These are phyloP conservation scores for Cynopterus brachyotis DNA, from an alignment of 2,113 vertebrate genomes.

Conservation along the genomic window DNA sequence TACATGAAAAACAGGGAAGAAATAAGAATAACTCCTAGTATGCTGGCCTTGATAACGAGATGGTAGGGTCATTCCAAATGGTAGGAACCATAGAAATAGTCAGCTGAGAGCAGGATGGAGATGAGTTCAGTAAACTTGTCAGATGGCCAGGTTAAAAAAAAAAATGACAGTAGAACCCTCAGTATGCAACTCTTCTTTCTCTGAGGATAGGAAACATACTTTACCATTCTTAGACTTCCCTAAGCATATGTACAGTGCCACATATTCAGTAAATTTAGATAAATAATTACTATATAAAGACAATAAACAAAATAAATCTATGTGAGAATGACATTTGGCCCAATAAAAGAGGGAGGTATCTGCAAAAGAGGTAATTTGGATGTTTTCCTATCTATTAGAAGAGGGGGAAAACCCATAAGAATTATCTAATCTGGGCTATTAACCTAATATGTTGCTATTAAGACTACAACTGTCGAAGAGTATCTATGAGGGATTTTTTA, in stretches of 20 bases:
- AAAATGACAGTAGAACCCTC: neutral
- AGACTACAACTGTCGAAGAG: neutral
- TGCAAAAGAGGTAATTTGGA: neutral
- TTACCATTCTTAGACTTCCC: neutral
- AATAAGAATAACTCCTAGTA: slow-evolving; percentile 8
- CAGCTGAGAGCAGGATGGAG: neutral
- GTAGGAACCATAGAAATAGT: neutral
- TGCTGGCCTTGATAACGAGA: neutral
- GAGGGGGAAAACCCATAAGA: neutral
- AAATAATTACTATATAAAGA: neutral
- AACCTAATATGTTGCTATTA: neutral
- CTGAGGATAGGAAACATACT: neutral
- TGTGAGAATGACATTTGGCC: neutral
- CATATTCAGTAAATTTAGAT: neutral
- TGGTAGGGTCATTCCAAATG: neutral
- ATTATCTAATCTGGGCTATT: neutral
- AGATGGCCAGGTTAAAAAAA: neutral
- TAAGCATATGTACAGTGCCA: neutral
- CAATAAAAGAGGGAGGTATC: neutral
- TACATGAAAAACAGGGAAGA: neutral
- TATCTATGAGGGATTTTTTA: neutral
- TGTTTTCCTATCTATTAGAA: neutral
- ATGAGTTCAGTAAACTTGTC: neutral
- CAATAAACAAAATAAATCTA: neutral
- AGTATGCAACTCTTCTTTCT: neutral